Base-by-base conservation (phyloP, 2,797 vertebrate genomes). In the Parambassis ranga region DNA sequence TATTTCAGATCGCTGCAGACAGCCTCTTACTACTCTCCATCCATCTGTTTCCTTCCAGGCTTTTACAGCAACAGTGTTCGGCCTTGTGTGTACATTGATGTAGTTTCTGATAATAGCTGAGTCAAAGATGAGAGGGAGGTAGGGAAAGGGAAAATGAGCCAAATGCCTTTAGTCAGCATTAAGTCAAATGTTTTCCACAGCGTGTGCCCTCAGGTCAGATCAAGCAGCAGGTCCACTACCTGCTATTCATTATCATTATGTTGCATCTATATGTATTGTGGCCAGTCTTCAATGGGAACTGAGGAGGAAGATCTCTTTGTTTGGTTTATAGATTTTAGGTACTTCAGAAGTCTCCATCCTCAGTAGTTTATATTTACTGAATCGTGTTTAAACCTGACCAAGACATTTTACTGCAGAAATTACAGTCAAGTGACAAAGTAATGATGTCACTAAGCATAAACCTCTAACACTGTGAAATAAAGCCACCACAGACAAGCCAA, bases 241-340 rank as follows among this genome's bases (percentile, higher is more conserved):
- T 41, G 39, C 35, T 32, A 15, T 26, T 64, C 38, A 68, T 71
- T 58, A 65, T 50, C 43, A 42, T 53, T 43, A 56, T 81, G 66
- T 84, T 49, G 65, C 69, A 70, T 50, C 33, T 47, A 48, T 46
- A 36, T 73, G 71, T 77, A 69, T 83, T 65, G 41, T 41, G 62
- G 67, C 68, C 52, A 35, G 16, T 49, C 46, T 68, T 71, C 58
- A 52, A n/a, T n/a, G n/a, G n/a, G n/a, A n/a, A n/a, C n/a, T n/a
- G n/a, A n/a, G n/a, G 49, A 65, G 55, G 46, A 75, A 72, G 68
- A 44, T 37, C 58, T 61, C 41, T 53, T 65, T 79, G 30, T 73
- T 55, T 18, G 32, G 3, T 28, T 56, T 73, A 79, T 71, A 22
- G 20, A 65, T 81, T 73, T 52, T 13, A 28, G 16, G 30, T 44